A percentile compares a stretch with the other conserved stretches of the same genome.
phyloP scores from a whole-genome alignment of 1,140 invertebrate genomes.

The Ericerus pela region DNA sequence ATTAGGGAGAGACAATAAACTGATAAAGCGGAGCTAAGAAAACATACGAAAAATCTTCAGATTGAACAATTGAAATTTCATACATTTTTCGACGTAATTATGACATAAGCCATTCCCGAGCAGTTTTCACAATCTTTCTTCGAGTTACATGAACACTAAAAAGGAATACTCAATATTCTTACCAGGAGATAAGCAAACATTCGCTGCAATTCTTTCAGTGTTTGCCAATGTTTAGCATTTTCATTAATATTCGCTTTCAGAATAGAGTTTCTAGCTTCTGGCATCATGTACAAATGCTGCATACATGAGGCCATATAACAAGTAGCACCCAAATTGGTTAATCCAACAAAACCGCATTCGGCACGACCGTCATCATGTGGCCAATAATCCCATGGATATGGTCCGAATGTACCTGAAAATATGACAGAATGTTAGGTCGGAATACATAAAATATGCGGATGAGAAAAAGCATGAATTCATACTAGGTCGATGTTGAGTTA shows the following conservation, averaged over 20 bases:
- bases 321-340: conserved; percentile 87
- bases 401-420: conserved; percentile 50
- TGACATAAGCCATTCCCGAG: too few species aligned
- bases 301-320: conserved; percentile 96
- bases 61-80: too few species aligned
- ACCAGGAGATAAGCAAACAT: conserved; percentile 90
- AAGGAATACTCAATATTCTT: conserved; percentile 23
- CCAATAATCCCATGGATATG: conserved; percentile 94
- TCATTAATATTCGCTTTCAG: conserved; percentile 36
- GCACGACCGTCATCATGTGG: conserved; percentile 84
- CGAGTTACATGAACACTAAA: conserved; percentile 29
- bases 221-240: conserved; percentile 56
- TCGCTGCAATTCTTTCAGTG: conserved; percentile 70
- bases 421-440: not conserved
- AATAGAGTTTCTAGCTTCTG: conserved; percentile 68
- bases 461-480: conserved; percentile 18
- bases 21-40: too few species aligned
- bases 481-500: conserved; percentile 74
- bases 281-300: conserved; percentile 95
- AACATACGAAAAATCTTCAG: too few species aligned
- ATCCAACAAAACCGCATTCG: conserved; percentile 83
- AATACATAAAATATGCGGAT: not conserved
- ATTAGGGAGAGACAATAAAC: too few species aligned
- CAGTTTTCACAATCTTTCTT: conserved; percentile 71
- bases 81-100: too few species aligned